A percentile compares a stretch with the other conserved stretches of the same genome.
Evolutionary conservation across 2,113 vertebrate genomes (phyloP).

Genomic region (Ciconia boyciana): DNA sequence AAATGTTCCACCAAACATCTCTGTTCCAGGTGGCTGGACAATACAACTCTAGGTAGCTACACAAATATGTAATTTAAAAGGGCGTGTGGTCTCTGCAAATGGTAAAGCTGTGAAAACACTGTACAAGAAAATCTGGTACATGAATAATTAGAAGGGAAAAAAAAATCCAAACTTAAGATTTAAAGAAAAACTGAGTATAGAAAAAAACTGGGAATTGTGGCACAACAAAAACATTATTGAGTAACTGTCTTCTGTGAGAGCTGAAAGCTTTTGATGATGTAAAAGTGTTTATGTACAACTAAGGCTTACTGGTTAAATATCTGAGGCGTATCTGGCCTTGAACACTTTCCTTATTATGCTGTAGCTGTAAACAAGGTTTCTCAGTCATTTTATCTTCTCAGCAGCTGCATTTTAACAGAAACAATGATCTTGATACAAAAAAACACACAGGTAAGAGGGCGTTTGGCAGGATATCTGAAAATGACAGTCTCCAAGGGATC

Average conservation of each 20-base stretch:
- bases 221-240: constrained; percentile 88
- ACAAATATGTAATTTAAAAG: constrained; percentile 64
- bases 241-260: constrained; percentile 89
- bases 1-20: constrained; percentile 85
- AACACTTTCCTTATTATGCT: constrained; percentile 82
- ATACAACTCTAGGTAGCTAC: constrained; percentile 66
- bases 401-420: constrained; percentile 83
- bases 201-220: constrained; percentile 79
- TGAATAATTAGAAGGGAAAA: constrained; percentile 75
- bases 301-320: constrained; percentile 99
- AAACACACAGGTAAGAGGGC: constrained; percentile 76
- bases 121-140: constrained; percentile 75
- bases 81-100: constrained; percentile 68
- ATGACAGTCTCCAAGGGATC: constrained; percentile 73
- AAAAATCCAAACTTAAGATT: constrained; percentile 77
- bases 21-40: constrained; percentile 80
- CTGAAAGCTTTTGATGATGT: constrained; percentile 83
- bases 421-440: constrained; percentile 80
- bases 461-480: constrained; percentile 82
- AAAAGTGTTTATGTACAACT: constrained; percentile 97
- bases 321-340: constrained; percentile 88
- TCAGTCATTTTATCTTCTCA: constrained; percentile 84
- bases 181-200: constrained; percentile 71
- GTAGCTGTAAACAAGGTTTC: constrained; percentile 91
- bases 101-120: constrained; percentile 76